Evolutionary conservation across 2,113 vertebrate species (phyloP).

Genomic region (Vimba vimba): DNA sequence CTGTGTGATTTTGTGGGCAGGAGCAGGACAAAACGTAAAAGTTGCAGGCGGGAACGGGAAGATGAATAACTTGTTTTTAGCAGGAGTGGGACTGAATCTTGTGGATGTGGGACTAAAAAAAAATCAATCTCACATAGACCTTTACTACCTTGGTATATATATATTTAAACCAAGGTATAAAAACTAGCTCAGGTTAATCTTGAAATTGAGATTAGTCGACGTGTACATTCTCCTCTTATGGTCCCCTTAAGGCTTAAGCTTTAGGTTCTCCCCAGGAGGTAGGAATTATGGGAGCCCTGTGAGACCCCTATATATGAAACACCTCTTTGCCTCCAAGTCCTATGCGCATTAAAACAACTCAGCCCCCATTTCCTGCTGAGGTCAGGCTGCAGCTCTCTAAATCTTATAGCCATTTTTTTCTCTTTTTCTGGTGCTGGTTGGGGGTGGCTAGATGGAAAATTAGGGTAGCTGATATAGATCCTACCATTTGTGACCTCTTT

Average conservation of each 20-base stretch:
- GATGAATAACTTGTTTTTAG: no score
- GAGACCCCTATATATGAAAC: slow-evolving; percentile 71
- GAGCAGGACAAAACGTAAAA: background rate
- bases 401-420: slow-evolving; percentile 19
- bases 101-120: no score
- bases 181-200: background rate
- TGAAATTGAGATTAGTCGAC: slow-evolving; percentile 55
- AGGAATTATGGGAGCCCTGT: slow-evolving; percentile 64
- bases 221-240: slow-evolving; percentile 60
- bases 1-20: background rate
- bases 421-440: background rate
- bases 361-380: slow-evolving; percentile 61
- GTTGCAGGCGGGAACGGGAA: background rate
- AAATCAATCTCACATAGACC: background rate
- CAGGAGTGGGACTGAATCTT: no score
- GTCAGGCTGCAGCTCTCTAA: slow-evolving; percentile 56
- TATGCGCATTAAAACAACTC: slow-evolving; percentile 65
- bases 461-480: slow-evolving; percentile 48
- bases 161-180: background rate
- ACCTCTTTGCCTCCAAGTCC: slow-evolving; percentile 65
- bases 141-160: slow-evolving; percentile 12
- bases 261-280: slow-evolving; percentile 64
- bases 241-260: slow-evolving; percentile 64
- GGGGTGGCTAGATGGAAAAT: slow-evolving; percentile 34
- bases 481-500: slow-evolving; percentile 52